Conservation (phyloP, 2,888 invertebrate genomes). For the Chaitophorus viminalis region DNA sequence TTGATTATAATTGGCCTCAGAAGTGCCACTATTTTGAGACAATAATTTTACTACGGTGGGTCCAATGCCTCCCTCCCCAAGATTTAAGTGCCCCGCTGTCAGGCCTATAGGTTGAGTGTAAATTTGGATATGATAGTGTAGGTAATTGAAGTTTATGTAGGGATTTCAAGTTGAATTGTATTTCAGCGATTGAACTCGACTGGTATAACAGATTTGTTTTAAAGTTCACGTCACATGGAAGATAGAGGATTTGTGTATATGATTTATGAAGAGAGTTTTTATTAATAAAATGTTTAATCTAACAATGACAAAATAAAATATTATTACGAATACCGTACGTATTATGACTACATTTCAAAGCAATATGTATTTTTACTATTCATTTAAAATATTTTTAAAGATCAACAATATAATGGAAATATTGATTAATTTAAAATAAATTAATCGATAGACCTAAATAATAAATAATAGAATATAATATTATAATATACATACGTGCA, state of each 20-base stretch:
- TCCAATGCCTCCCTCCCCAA: too few species aligned
- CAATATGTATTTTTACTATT: neutral
- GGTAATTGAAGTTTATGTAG: neutral
- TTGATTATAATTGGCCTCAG: neutral
- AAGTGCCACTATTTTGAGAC: too few species aligned
- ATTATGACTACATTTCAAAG: neutral
- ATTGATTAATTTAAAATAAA: neutral
- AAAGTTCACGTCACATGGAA: neutral
- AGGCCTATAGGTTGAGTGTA: neutral
- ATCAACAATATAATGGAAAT: neutral
- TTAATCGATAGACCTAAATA: neutral
- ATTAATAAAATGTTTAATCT: neutral
- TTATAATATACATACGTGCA: neutral
- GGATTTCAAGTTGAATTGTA: neutral
- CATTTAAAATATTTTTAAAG: neutral
- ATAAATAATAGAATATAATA: neutral
- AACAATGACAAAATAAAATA: neutral
- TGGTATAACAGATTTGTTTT: neutral
- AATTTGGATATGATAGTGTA: neutral
- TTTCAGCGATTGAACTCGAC: neutral
- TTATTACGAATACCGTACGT: neutral
- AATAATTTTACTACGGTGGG: too few species aligned
- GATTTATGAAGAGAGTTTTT: neutral
- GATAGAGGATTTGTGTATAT: neutral
- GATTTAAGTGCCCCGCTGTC: too few species aligned